These are phyloP conservation scores for Proctacanthus coquilletti DNA, from an alignment of 1,140 invertebrate genomes.

Conservation along the genomic window DNA sequence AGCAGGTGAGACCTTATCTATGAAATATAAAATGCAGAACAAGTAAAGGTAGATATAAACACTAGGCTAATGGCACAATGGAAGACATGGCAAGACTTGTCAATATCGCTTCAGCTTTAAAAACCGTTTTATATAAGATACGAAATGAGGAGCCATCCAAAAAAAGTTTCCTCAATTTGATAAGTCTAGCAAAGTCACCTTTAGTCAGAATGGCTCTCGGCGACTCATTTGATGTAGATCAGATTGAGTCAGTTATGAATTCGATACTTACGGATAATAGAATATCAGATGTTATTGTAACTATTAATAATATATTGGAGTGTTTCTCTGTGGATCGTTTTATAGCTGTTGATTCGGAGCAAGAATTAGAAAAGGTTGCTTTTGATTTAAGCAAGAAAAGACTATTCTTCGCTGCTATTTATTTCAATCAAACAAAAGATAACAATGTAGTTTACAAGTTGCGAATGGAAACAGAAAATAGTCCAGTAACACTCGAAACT, in stretches of 20 bases:
- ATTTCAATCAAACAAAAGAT: constrained; percentile 18
- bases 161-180: constrained; percentile 17
- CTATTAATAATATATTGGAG: constrained; percentile 35
- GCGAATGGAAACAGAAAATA: constrained; percentile 50
- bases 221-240: constrained; percentile 17
- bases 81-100: too few relatives aligned
- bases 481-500: constrained; percentile 41
- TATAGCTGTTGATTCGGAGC: constrained; percentile 32
- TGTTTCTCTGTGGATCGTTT: constrained; percentile 45
- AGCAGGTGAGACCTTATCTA: constrained; percentile 24
- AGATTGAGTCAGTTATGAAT: constrained; percentile 15
- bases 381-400: constrained; percentile 32
- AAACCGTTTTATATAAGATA: too few relatives aligned
- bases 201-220: constrained; percentile 21
- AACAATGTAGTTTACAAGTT: constrained; percentile 37
- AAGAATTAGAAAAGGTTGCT: constrained; percentile 34
- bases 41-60: too few relatives aligned
- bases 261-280: constrained; percentile 19
- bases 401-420: constrained; percentile 21
- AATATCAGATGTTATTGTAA: constrained; percentile 19
- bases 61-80: too few relatives aligned
- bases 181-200: constrained; percentile 24
- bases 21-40: not conserved
- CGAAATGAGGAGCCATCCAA: constrained; percentile 11
- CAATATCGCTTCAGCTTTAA: too few relatives aligned